Base-by-base conservation (phyloP, 2,888 invertebrate species). In the Ochlodes sylvanus region DNA sequence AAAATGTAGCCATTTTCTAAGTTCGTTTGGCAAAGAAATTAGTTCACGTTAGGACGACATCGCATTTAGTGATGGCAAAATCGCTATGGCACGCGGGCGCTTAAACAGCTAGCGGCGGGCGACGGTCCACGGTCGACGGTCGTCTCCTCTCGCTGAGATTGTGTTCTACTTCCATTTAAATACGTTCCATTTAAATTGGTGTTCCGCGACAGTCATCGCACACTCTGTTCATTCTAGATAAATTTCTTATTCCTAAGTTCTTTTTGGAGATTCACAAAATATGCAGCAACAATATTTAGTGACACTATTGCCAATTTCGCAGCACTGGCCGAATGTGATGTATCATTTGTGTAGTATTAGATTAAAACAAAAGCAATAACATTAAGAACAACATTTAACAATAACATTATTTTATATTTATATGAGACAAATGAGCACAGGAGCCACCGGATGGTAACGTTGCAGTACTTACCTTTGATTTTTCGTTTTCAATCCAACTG, bases 1-100 rank as follows among this genome's bases (percentile, higher is more conserved):
- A 21, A 44, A 60, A 61, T 54, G 27, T 54, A 32, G 38, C 64
- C 64, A 27, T 57, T 64, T 56, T 50, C 15, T 57, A 57, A 57
- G 34, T 65, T 47, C 32, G 47, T 34, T 56, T 12, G 38, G 47
- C 42, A 47, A 50, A 57, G 57, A 19, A 65, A 65, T 65, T 58
- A 65, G 50, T 50, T 38, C 38, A 50, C 19, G 57, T 32, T 54
- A 19, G 21, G 52, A 52, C 14, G 52, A 52, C 21, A 14, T 52
- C 52, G 14, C 19, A 52, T 52, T 52, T 21, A 52, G 19, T 21
- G n/a, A n/a, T n/a, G n/a, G n/a, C n/a, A n/a, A n/a, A n/a, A n/a
- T n/a, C n/a, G n/a, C n/a, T n/a, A n/a, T n/a, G n/a, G n/a, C n/a
- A n/a, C n/a, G n/a, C n/a, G n/a, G n/a, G n/a, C n/a, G n/a, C n/a